phyloP scores from a whole-genome alignment of 2,888 invertebrate species.

The Rhingia rostrata region DNA sequence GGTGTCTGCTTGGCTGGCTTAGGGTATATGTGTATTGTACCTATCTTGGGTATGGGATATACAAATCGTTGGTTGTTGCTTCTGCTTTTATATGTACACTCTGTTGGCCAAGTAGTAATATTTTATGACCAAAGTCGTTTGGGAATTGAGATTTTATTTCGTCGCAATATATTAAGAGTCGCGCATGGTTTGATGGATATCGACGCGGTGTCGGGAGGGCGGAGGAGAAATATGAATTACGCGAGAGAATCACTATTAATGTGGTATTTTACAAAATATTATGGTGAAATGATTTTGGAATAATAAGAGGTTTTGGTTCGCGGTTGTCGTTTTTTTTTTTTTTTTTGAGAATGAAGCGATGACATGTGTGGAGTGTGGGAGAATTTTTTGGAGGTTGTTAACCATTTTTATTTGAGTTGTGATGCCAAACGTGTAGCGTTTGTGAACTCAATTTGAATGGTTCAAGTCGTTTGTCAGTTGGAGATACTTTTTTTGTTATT shows the following conservation, averaged over 20 bases:
- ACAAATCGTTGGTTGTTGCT: slow-evolving; percentile 22
- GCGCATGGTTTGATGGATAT: slow-evolving; percentile 51
- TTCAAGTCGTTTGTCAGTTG: neutral
- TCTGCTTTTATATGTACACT: slow-evolving; percentile 52
- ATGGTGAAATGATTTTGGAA: slow-evolving; percentile 75
- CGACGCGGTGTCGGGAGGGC: slow-evolving; percentile 10
- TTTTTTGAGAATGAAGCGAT: slow-evolving; percentile 66
- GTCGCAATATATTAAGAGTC: slow-evolving; percentile 74
- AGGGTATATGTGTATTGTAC: slow-evolving; percentile 2
- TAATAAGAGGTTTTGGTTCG: slow-evolving; percentile 49
- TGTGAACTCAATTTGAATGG: slow-evolving; percentile 4
- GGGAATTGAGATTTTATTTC: slow-evolving; percentile 75
- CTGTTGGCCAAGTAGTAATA: slow-evolving; percentile 63
- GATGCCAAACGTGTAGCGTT: slow-evolving; percentile 16
- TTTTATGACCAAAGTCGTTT: slow-evolving; percentile 70
- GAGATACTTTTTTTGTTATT: neutral
- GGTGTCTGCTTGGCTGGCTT: slow-evolving; percentile 65
- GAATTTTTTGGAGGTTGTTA: slow-evolving; percentile 49
- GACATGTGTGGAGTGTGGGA: slow-evolving; percentile 74
- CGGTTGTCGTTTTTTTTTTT: slow-evolving; percentile 19
- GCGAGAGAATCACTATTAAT: slow-evolving; percentile 78
- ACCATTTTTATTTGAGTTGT: slow-evolving; percentile 9
- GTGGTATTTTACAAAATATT: slow-evolving; percentile 82
- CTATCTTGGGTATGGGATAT: slow-evolving; percentile 5
- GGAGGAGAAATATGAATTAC: slow-evolving; percentile 58